Percentiles rank a stretch among this genome's conserved stretches.
phyloP scores from a whole-genome alignment of 2,888 invertebrate genomes.

The Xylota segnis region DNA sequence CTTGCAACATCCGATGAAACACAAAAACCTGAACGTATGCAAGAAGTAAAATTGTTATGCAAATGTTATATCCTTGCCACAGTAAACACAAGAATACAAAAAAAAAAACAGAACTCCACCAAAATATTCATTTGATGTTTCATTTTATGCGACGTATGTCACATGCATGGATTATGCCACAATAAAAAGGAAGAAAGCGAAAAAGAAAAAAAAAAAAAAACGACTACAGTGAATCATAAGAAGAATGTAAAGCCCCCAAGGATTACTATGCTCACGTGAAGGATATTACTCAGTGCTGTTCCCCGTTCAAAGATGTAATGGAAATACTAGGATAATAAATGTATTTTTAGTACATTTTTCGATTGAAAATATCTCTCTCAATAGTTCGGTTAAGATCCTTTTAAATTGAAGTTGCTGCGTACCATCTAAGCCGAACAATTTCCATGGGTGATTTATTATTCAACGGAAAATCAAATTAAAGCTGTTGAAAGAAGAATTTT shows the following conservation, averaged over 20 bases:
- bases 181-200: constrained; percentile 27
- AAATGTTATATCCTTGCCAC: constrained; percentile 35
- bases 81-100: neutral
- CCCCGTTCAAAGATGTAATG: constrained; percentile 1
- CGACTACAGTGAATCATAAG: constrained; percentile 6
- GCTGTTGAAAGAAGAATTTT: constrained; percentile 20
- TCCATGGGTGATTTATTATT: constrained; percentile 60
- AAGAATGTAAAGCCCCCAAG: constrained; percentile 24
- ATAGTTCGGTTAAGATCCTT: constrained; percentile 17
- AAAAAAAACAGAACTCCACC: constrained; percentile 12
- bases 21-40: neutral
- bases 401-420: neutral
- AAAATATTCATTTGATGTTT: constrained; percentile 59
- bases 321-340: constrained; percentile 5
- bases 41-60: constrained; percentile 37
- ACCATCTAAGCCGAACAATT: constrained; percentile 3
- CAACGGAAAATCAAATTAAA: constrained; percentile 58
- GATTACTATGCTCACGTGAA: constrained; percentile 10
- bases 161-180: constrained; percentile 60
- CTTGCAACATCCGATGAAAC: constrained; percentile 21
- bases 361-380: constrained; percentile 20
- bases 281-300: constrained; percentile 6
- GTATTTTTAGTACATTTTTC: constrained; percentile 24
- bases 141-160: constrained; percentile 66
- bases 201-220: constrained; percentile 28